Base-by-base conservation (phyloP, 2,113 vertebrate species). In the Petrocephalus microphthalmus region DNA sequence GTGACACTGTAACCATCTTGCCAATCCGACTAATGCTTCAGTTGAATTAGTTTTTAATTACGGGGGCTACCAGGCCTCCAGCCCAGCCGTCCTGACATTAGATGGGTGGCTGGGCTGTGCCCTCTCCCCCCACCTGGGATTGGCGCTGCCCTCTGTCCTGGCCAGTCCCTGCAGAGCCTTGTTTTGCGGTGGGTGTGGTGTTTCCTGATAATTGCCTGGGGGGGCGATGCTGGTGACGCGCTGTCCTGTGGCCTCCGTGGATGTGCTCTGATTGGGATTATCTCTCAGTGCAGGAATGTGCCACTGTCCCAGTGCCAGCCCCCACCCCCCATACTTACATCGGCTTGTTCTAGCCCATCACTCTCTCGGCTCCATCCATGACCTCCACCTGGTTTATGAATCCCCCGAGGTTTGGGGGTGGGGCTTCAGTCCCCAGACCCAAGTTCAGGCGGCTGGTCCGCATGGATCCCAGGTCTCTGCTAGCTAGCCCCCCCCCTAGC, bases 161-260 rank as follows among this genome's bases (percentile, higher is more conserved):
- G 19, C 33, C 74, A 45, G n/a, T 2, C n/a, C 60, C 25, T n/a
- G 10, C 11, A n/a, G n/a, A 2, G n/a, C 60, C 60, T 93, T 95
- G 94, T 95, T 94, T 87, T 95, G 92, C 88, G 92, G 91, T 93
- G 94, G 94, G 94, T 94, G 94, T 93, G 93, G 93, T 94, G 91
- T 94, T 90, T 90, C 90, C n/a, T 89, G 91, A 93, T 94, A 94
- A 95, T 94, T 94, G 93, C 94, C 93, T 93, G 93, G 89, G 89
- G 91, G 92, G 91, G 92, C 92, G 86, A 89, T 89, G 86, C 92
- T 67, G 25, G 10, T 67, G 2, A n/a, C 25, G 3, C 3, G 11
- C 94, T 91, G 92, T 88, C 92, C 91, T 94, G 94, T 89, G 89
- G 60, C n/a, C 25, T 90, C 91, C 91, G 87, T 37, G 88, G 87